Evolutionary conservation across 2,797 vertebrate genomes (phyloP), one percentile per base, ranked within the genome.

Genomic region (Graptemys geographica): DNA sequence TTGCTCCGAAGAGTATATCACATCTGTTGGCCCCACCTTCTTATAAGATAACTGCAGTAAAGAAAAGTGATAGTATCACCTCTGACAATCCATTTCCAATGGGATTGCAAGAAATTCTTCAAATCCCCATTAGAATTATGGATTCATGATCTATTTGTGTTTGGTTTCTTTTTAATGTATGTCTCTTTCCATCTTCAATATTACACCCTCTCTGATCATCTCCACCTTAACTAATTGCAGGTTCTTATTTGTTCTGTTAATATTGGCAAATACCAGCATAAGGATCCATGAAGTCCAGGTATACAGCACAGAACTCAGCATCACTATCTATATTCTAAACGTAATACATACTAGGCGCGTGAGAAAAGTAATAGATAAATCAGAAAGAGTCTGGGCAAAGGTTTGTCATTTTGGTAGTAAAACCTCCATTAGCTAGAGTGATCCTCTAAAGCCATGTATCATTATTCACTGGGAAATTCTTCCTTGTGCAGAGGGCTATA

Each of bases 21-120:
- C 2, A 33, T 78, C 86, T 81, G 59, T 25, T 18, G 0, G 0
- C 62, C 33, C 87, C 37, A 79, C 5, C 2, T 31, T 11, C 84
- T 37, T 88, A 21, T 81, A 91, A 85, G 2, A 79, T 83, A 90
- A 83, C 81, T 90, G 10, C 6, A 86, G 23, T 33, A 92, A 79
- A 25, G 10, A 41, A 53, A 90, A 83, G 3, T 33, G 8, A 57
- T 55, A 81, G 3, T 1, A 13, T 56, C 18, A 2, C 72, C 84
- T 69, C 8, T 27, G 37, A 81, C 5, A 78, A 89, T 76, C 55
- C 15, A n/a, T 69, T 37, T 37, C n/a, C 65, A 21, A n/a, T 37
- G n/a, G 19, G 19, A 69, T 69, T 69, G n/a, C 18, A 33, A 37
- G 8, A 15, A 69, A 69, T 69, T 19, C n/a, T 69, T 69, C 65